Base-by-base conservation (phyloP, 1,140 invertebrate genomes). In the Onthophagus taurus region DNA sequence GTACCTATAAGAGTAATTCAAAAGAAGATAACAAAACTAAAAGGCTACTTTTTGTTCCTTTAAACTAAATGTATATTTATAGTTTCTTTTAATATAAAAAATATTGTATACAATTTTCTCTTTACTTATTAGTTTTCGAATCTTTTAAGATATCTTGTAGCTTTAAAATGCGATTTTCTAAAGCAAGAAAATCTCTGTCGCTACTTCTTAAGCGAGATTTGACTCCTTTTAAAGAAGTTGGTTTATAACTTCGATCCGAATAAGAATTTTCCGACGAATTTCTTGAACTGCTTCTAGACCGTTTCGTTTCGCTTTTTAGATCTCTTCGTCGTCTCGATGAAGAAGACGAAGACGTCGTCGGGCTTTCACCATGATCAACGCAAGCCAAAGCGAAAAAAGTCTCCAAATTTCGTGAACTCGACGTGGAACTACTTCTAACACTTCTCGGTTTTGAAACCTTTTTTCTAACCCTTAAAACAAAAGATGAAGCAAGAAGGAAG, bases 401-500 rank as follows among this genome's bases (percentile, higher is more conserved):
- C 9, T 41, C 23, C 11, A 41, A 12, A 42, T 54, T 48, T 45
- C 48, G 53, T n/a, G 24, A 42, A 39, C 49, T 54, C 2, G 39
- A 49, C 7, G 33, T 29, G 0, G 48, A 52, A 37, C 52, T 54
- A 29, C 44, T 49, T 14, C 47, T 30, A n/a, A n/a, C n/a, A 41
- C 54, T 56, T 39, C 35, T 24, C 24, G 38, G 33, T 13, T 45
- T 31, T 17, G 20, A 33, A 20, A 17, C 11, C 2, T 12, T 33
- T 11, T 20, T 31, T 46, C 29, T 17, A 14, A 20, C 31, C 21
- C 12, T 31, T 16, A 38, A 20, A 31, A 19, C 18, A 21, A 5
- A 29, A 37, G 11, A 16, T 2, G 5, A 18, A 4, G 13, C 19
- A 16, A 38, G 6, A 9, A 38, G 14, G 31, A 34, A n/a, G 11